These are phyloP conservation scores for Brachirus orientalis DNA, from an alignment of 2,113 vertebrate species.

Conservation along the genomic window DNA sequence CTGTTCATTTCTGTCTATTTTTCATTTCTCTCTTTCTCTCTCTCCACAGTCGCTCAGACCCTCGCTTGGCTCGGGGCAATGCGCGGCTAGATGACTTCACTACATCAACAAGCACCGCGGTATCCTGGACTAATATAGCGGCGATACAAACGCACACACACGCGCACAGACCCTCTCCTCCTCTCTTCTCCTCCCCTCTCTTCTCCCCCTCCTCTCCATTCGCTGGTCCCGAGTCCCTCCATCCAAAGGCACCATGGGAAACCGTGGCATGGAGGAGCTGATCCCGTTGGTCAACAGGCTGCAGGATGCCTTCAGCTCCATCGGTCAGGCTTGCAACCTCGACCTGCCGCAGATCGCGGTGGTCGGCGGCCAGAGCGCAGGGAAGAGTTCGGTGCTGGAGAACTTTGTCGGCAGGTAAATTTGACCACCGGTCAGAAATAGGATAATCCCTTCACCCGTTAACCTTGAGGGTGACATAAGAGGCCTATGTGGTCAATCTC, in stretches of 20 bases:
- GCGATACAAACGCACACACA: constrained; percentile 20
- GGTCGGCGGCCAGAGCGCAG: constrained; percentile 91
- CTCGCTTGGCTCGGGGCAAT: constrained; percentile 62
- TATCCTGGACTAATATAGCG: constrained; percentile 75
- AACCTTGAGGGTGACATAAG: constrained; percentile 71
- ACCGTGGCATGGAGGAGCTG: constrained; percentile 92
- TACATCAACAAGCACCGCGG: constrained; percentile 74
- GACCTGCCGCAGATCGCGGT: constrained; percentile 92
- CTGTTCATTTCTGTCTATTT: constrained; percentile 43
- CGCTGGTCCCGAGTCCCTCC: constrained; percentile 61
- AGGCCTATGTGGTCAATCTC: constrained; percentile 54
- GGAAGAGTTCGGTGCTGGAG: constrained; percentile 92
- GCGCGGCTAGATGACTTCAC: constrained; percentile 76
- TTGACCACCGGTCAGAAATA: constrained; percentile 62
- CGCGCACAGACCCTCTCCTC: background rate
- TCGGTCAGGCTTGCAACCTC: constrained; percentile 91
- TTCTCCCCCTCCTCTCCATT: background rate
- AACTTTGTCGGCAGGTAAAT: constrained; percentile 90
- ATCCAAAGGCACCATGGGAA: constrained; percentile 79
- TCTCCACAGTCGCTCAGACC: constrained; percentile 46
- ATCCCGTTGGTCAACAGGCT: constrained; percentile 93
- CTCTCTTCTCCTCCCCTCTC: background rate
- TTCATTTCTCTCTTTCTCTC: constrained; percentile 13
- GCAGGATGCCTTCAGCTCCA: constrained; percentile 93
- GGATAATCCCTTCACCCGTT: constrained; percentile 66